Percentiles rank a stretch among this genome's conserved stretches.
Evolutionary conservation across 2,888 invertebrate genomes (phyloP).

Genomic region (Theretra japonica): DNA sequence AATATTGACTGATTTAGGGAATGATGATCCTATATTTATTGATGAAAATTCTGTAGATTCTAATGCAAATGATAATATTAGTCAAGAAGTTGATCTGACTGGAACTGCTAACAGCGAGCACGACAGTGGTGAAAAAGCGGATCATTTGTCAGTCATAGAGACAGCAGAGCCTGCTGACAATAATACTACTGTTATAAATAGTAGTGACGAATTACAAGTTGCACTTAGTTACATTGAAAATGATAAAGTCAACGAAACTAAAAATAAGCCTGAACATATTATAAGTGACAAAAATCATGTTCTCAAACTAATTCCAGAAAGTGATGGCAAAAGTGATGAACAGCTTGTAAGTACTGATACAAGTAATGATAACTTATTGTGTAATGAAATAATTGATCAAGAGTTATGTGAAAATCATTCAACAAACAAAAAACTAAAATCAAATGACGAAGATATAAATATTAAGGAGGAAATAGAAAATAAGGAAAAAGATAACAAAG

Average conservation of each 20-base stretch:
- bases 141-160: not conserved
- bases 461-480: no score
- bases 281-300: not conserved
- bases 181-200: not conserved
- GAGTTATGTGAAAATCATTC: constrained; percentile 26
- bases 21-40: constrained; percentile 81
- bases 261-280: not conserved
- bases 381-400: constrained; percentile 9
- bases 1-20: constrained; percentile 67
- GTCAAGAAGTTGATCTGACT: constrained; percentile 72
- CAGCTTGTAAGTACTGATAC: not conserved
- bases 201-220: constrained; percentile 15
- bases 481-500: no score
- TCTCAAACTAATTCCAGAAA: no score
- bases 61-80: constrained; percentile 56
- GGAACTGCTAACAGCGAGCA: constrained; percentile 76
- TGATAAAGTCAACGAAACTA: not conserved
- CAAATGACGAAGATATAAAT: not conserved
- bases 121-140: constrained; percentile 68
- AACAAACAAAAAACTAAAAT: constrained; percentile 28
- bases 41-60: constrained; percentile 81
- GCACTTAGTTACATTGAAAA: constrained; percentile 7
- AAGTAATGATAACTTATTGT: not conserved
- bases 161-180: not conserved
- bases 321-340: not conserved